Conservation (phyloP, 2,888 invertebrate species). For the Pherbina coryleti region DNA sequence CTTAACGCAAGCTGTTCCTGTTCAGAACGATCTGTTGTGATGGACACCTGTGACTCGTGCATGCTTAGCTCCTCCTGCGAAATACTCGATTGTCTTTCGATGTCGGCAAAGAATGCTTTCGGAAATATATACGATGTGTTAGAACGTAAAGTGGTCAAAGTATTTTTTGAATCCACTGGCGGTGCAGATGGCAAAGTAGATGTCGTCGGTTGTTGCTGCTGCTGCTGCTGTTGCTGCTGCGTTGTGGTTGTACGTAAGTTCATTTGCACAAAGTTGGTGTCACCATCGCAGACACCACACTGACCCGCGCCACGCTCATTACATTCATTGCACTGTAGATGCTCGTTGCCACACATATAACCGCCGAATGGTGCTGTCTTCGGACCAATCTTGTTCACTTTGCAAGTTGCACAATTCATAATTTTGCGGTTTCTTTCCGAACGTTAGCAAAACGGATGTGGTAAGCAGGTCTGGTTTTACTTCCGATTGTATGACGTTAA, state of each 20-base stretch:
- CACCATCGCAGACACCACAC: constrained; percentile 40
- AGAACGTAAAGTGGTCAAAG: background rate
- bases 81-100: constrained; percentile 47
- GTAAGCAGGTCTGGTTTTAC: constrained; percentile 28
- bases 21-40: constrained; percentile 9
- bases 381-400: constrained; percentile 47
- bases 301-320: constrained; percentile 17
- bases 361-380: constrained; percentile 46
- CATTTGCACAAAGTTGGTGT: constrained; percentile 47
- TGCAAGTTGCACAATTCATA: constrained; percentile 49
- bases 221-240: background rate
- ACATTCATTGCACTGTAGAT: constrained; percentile 47
- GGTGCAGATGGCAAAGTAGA: background rate
- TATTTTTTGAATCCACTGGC: background rate
- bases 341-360: constrained; percentile 47
- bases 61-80: constrained; percentile 48
- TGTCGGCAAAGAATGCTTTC: constrained; percentile 41
- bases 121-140: constrained; percentile 30
- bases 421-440: constrained; percentile 22
- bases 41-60: constrained; percentile 38
- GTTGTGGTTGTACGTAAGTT: background rate
- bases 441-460: constrained; percentile 7
- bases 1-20: background rate
- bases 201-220: background rate
- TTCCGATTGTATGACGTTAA: constrained; percentile 25